A percentile compares a stretch with the other conserved stretches of the same genome.
Evolutionary conservation across 37 sponge, comb jelly and placozoan genomes (phyloP).

Genomic region (Lycopodina hypogea): DNA sequence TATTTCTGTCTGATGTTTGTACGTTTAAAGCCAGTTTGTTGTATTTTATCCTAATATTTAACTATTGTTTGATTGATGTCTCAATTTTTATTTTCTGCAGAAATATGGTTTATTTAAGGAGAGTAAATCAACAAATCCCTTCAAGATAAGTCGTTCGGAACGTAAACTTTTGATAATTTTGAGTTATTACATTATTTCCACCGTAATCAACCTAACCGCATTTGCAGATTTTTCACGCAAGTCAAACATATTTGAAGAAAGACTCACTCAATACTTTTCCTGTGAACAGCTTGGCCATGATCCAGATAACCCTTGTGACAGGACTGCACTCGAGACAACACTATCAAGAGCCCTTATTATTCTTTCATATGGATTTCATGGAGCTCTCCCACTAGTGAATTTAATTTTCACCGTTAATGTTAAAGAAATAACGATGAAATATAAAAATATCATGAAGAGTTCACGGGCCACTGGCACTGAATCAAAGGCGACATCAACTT

Average conservation of each 20-base stretch:
- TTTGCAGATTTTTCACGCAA: background rate
- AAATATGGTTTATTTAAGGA: conserved; percentile 17
- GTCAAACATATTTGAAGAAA: no score
- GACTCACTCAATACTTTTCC: background rate
- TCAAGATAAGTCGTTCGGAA: conserved; percentile 16
- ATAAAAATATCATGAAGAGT: background rate
- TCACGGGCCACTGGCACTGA: background rate
- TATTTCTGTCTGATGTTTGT: no score
- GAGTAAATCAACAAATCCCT: conserved; percentile 5
- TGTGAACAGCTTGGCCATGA: conserved; percentile 8
- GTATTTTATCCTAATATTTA: no score
- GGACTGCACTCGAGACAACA: background rate
- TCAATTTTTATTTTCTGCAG: conserved; percentile 3
- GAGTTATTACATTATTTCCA: conserved; percentile 7
- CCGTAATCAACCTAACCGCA: background rate
- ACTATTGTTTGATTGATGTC: no score
- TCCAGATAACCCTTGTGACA: conserved; percentile 5
- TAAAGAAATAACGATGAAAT: conserved; percentile 15
- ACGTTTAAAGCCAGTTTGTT: no score
- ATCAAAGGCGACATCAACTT: background rate
- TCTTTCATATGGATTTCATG: conserved; percentile 12
- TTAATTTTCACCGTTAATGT: conserved; percentile 29
- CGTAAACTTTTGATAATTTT: conserved; percentile 12
- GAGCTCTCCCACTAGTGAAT: conserved; percentile 21
- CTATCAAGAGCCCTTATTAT: background rate